Evolutionary conservation across 2,888 invertebrate genomes (phyloP).

Genomic region (Blera fallax): DNA sequence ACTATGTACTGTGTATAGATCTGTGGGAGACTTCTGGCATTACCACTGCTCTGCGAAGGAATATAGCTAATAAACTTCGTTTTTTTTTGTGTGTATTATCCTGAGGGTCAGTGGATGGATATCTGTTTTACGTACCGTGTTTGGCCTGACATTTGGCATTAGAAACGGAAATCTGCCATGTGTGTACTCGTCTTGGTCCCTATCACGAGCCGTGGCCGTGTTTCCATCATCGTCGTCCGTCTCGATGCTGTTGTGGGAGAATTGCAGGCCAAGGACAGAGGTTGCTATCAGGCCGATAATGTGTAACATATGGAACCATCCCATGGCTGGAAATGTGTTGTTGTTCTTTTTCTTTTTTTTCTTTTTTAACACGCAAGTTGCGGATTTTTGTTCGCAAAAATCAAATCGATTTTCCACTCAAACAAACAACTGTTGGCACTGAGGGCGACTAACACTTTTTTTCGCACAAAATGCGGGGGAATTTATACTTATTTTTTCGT

Average conservation of each 20-base stretch:
- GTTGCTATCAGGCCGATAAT: constrained; percentile 53
- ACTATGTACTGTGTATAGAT: neutral
- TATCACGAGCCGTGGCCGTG: constrained; percentile 29
- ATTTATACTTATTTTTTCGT: neutral
- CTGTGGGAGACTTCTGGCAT: constrained; percentile 10
- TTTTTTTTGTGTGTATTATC: neutral
- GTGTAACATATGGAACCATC: constrained; percentile 65
- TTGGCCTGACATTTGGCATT: constrained; percentile 92
- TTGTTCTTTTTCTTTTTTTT: no score
- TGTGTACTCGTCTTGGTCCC: constrained; percentile 55
- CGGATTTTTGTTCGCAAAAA: neutral
- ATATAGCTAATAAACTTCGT: neutral
- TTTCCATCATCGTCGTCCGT: constrained; percentile 25
- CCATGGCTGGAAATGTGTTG: constrained; percentile 58
- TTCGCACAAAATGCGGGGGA: neutral
- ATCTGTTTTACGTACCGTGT: constrained; percentile 85
- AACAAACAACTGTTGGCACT: constrained; percentile 68
- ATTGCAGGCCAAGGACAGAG: constrained; percentile 51
- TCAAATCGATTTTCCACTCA: constrained; percentile 68
- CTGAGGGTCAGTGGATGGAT: neutral
- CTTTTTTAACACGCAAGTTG: neutral
- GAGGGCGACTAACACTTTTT: neutral
- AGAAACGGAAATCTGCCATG: constrained; percentile 86
- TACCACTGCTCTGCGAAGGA: neutral
- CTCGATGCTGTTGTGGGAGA: constrained; percentile 57